Evolutionary conservation across 2,113 vertebrate species (phyloP).

Genomic region (Verasper variegatus): DNA sequence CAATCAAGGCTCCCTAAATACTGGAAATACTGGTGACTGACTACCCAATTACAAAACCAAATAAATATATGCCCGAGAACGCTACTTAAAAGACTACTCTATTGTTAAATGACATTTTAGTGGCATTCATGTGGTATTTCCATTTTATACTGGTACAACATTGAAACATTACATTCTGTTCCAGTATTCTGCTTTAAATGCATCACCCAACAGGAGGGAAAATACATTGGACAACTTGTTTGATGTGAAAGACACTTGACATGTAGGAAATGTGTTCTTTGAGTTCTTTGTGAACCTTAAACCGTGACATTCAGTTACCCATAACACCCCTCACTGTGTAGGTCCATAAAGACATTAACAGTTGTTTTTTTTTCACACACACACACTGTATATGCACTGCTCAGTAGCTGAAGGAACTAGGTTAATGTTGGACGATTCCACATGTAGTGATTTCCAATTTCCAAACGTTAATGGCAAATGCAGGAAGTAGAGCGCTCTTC

Average conservation of each 20-base stretch:
- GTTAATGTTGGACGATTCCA: too few species aligned
- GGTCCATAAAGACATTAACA: neutral
- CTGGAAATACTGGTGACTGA: constrained; percentile 8
- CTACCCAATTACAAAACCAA: constrained; percentile 11
- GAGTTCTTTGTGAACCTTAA: neutral
- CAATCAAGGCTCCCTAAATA: constrained; percentile 21
- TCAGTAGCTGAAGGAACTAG: too few species aligned
- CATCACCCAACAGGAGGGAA: neutral
- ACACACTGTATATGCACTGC: too few species aligned
- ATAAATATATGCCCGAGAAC: constrained; percentile 5
- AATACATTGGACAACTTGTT: neutral
- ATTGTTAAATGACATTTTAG: neutral
- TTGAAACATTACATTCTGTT: neutral
- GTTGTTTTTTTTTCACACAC: too few species aligned
- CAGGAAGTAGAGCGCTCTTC: too few species aligned
- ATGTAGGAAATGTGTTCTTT: neutral
- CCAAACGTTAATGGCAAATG: too few species aligned
- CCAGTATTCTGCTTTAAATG: neutral
- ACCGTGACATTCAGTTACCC: neutral
- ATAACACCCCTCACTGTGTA: neutral
- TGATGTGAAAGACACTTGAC: neutral
- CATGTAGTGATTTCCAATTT: too few species aligned
- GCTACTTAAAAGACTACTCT: constrained; percentile 1
- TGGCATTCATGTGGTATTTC: neutral
- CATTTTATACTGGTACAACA: neutral